Base-by-base conservation (phyloP, 2,113 vertebrate genomes). In the Mystacornis crossleyi region DNA sequence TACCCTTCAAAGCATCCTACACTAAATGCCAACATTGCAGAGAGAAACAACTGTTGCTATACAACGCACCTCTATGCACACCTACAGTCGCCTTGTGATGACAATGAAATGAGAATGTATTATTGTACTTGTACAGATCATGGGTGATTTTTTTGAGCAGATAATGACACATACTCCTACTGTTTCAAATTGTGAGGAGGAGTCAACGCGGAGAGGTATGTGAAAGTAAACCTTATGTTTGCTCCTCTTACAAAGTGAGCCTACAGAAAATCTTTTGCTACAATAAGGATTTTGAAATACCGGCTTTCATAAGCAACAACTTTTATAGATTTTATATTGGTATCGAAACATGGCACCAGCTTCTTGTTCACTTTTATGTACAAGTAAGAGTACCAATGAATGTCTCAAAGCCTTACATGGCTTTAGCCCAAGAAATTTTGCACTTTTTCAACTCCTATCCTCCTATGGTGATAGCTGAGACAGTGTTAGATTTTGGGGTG, bases 101-200 rank as follows among this genome's bases (percentile, higher is more conserved):
- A 97, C 96, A 98, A 96, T 94, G 93, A 94, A 83, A 91, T 95
- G 97, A 86, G 66, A 91, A 95, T 82, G 78, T 77, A 83, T 94
- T 94, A 90, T 97, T 97, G 70, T 86, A 67, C 88, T 96, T 92
- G 86, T 86, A 72, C 60, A 60, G 96, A 95, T 91, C 73, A 18
- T 77, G 93, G 95, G 80, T 74, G 87, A 67, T 79, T 58, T 83
- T 85, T 62, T 38, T 51, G 82, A 96, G 90, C 43, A 95, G 93
- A 97, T 95, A 96, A 94, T 97, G 97, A 96, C 97, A 96, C 89
- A 25, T 83, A 94, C 96, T 96, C 98, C 97, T 77, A 97, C 97
- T 92, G 75, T 95, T 97, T 77, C 95, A 83, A 95, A 93, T 96
- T 92, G 70, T 53, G 81, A 96, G 90, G 90, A 97, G 96, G 88